These are phyloP conservation scores for Ahaetulla prasina DNA, from an alignment of 2,113 vertebrate species.

Conservation along the genomic window DNA sequence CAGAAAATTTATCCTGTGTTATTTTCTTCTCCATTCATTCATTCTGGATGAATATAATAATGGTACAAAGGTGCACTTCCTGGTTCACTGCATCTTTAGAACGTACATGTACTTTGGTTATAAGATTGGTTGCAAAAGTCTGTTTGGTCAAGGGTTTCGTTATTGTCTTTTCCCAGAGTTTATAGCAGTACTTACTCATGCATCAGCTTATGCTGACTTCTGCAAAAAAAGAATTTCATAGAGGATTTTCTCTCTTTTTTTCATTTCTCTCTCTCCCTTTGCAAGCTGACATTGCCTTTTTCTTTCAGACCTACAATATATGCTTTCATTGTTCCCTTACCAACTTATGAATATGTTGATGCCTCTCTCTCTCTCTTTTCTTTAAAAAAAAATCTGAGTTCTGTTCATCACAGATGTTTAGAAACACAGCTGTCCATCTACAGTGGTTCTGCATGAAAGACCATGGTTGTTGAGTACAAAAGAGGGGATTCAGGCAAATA, in stretches of 20 bases:
- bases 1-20: background rate
- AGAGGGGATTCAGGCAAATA: constrained; percentile 66
- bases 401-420: constrained; percentile 71
- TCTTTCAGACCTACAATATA: constrained; percentile 70
- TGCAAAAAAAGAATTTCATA: constrained; percentile 63
- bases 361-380: constrained; percentile 17
- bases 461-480: constrained; percentile 63
- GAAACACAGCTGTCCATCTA: constrained; percentile 72
- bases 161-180: constrained; percentile 45
- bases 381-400: constrained; percentile 63
- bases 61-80: background rate
- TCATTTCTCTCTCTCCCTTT: constrained; percentile 48
- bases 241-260: constrained; percentile 35
- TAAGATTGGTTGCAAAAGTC: background rate
- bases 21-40: background rate
- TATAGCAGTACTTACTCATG: constrained; percentile 46
- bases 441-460: constrained; percentile 70
- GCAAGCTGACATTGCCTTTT: constrained; percentile 66
- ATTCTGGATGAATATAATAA: background rate
- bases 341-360: constrained; percentile 72
- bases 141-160: constrained; percentile 29
- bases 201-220: constrained; percentile 64
- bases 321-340: constrained; percentile 68
- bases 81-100: background rate
- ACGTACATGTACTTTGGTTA: constrained; percentile 17